Conservation (phyloP, 2,888 invertebrate genomes). For the Phortica magna region DNA sequence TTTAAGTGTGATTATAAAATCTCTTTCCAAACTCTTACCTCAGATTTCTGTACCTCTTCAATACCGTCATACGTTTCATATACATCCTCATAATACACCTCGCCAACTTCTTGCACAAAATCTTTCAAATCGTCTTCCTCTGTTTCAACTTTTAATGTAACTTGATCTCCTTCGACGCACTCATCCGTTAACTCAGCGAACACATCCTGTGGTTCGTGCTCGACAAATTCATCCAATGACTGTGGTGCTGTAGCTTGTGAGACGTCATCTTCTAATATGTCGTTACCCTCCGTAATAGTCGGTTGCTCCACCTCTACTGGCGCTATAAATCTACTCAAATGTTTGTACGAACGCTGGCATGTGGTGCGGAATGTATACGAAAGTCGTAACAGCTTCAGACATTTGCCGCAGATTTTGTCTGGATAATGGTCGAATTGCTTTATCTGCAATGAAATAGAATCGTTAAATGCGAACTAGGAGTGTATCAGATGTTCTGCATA, state of each 20-base stretch:
- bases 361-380: constrained; percentile 68
- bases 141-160: constrained; percentile 54
- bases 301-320: constrained; percentile 68
- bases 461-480: background rate
- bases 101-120: constrained; percentile 67
- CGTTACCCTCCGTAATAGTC: constrained; percentile 42
- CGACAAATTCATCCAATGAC: constrained; percentile 24
- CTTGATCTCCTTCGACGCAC: constrained; percentile 36
- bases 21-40: constrained; percentile 17
- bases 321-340: constrained; percentile 72
- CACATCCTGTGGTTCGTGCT: constrained; percentile 35
- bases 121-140: constrained; percentile 57
- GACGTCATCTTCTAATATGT: background rate
- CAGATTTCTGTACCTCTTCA: constrained; percentile 56
- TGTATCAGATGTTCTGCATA: constrained; percentile 50
- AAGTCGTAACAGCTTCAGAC: constrained; percentile 63
- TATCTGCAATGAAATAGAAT: constrained; percentile 54
- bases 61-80: constrained; percentile 69
- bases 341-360: constrained; percentile 73
- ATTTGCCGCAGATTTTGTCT: constrained; percentile 72
- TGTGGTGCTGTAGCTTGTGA: constrained; percentile 41
- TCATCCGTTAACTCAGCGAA: constrained; percentile 27
- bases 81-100: constrained; percentile 66
- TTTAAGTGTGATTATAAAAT: background rate
- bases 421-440: constrained; percentile 73